Conservation (phyloP, 2,113 vertebrate genomes). For the Callaeas wilsoni region DNA sequence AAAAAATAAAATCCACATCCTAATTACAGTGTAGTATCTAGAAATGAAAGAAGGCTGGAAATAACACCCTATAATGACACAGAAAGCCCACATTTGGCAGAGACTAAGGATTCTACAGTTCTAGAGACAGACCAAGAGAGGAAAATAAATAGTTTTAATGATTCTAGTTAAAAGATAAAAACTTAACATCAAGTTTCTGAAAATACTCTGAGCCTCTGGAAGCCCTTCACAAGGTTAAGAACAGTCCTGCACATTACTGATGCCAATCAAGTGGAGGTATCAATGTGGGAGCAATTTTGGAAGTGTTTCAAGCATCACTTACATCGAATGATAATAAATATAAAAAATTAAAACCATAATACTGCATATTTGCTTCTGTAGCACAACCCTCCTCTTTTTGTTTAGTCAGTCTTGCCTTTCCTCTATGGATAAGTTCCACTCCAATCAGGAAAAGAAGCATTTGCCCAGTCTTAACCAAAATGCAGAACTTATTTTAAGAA, state of each 20-base stretch:
- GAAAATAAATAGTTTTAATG: neutral
- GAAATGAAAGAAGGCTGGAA: neutral
- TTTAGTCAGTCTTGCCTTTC: neutral
- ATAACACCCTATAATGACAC: neutral
- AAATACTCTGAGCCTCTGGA: neutral
- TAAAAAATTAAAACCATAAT: neutral
- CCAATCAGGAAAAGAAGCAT: neutral
- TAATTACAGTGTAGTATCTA: neutral
- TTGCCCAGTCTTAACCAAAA: neutral
- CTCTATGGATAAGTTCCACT: neutral
- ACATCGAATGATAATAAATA: neutral
- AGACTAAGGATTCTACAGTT: neutral
- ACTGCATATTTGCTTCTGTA: neutral
- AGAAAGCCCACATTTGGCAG: neutral
- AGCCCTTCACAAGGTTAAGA: neutral
- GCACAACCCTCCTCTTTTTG: neutral
- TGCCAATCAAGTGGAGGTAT: neutral
- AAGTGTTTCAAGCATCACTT: neutral
- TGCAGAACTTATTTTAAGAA: neutral
- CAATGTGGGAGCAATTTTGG: neutral
- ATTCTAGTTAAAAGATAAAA: neutral
- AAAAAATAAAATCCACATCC: neutral
- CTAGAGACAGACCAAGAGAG: neutral
- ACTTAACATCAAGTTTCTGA: neutral
- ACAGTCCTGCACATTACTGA: neutral